Base-by-base conservation (phyloP, 2,797 vertebrate genomes). In the Microchirus variegatus region DNA sequence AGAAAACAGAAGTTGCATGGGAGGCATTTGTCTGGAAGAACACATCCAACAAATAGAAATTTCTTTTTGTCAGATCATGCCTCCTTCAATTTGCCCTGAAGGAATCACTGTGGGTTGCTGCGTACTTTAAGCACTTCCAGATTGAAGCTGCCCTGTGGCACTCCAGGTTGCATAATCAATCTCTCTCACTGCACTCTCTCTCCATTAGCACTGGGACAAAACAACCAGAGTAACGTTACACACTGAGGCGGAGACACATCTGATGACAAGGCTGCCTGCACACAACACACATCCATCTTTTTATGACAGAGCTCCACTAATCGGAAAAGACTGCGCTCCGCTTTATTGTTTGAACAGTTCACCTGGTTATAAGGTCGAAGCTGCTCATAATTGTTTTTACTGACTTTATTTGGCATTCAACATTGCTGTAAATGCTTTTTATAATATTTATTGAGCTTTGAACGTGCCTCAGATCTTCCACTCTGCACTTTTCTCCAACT, bases 111-210 rank as follows among this genome's bases (percentile, higher is more conserved):
- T 67, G 80, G 84, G 79, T 87, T 26, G 61, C 45, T 71, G 75
- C 64, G 13, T 75, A 77, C 78, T 80, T 64, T 90, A 92, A 92
- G 82, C 87, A 80, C 75, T 91, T 91, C 89, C 90, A 92, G 90
- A 91, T 88, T 90, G 80, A 66, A 85, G 79, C 81, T 91, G 90
- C 90, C 90, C 90, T 80, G 86, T 90, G 90, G 90, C 91, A 88
- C 82, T 85, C 67, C 74, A 80, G 75, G 84, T 86, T 87, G 88
- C 81, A 88, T 91, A 85, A 88, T 89, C 89, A 92, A 92, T 92
- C 89, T 91, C 87, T 56, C 87, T 80, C 73, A 22, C 60, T 72
- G 78, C 67, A 31, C 52, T 31, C 31, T 76, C 79, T 74, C 73
- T 73, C 82, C 85, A 83, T 87, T 82, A 85, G 80, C 12, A 51